Evolutionary conservation across 2,888 invertebrate species (phyloP), one percentile per base, ranked within the genome.

Genomic region (Andrena bicolor): DNA sequence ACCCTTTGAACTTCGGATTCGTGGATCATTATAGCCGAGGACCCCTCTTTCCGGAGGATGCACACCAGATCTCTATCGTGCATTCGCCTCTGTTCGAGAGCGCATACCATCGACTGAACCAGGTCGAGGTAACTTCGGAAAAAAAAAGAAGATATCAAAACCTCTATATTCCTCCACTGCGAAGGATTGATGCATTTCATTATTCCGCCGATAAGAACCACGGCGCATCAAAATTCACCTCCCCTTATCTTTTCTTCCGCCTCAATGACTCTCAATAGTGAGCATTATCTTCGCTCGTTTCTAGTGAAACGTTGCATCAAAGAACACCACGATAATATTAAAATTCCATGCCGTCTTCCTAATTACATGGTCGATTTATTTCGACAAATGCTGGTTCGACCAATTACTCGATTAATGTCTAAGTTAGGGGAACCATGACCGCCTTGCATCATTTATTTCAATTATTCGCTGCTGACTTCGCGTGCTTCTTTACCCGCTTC

Each of bases 1-100:
- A 77, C 66, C 81, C 74, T 81, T 83, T 81, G 81, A 83, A 66
- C 69, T 53, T 68, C 35, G 70, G 70, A 76, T 70, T 66, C 77
- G 74, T 71, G 73, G 69, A 83, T 83, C 83, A 73, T 81, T 82
- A 83, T 65, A 74, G 58, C 48, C 53, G 58, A 51, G 13, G 53
- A 76, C 61, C 77, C 53, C 60, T 51, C 63, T 76, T 76, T 80
- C 80, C 60, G 28, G 28, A 28, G 69, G 58, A 76, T 80, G 69
- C 63, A 53, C 80, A 69, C 76, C 71, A 56, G 41, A 61, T 35
- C 61, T 61, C 60, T 35, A 60, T 35, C 58, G 32, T 26, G 20
- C 2, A 60, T 48, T 48, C 63, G 61, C 1, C 53, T 13, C 2
- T 66, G 41, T 63, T 51, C 23, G 49, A 68, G 32, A 1, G 13